Base-by-base conservation (phyloP, 2,113 vertebrate genomes). In the Oreochromis niloticus region DNA sequence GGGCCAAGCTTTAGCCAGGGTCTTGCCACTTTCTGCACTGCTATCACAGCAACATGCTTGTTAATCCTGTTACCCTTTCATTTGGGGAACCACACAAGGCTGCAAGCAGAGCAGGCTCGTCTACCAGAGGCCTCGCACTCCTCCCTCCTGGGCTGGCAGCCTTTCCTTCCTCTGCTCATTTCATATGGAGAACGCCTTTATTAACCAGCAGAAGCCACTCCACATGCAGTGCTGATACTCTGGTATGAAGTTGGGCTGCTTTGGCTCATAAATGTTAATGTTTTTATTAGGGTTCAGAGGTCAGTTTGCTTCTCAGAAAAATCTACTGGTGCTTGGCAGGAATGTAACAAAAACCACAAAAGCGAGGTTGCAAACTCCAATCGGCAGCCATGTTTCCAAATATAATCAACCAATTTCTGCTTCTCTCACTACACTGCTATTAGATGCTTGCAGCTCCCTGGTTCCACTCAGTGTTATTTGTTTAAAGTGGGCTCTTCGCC, bases 51-150 rank as follows among this genome's bases (percentile, higher is more conserved):
- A 89, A 94, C 94, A 95, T 80, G 92, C 46, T 89, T 39, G 85
- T 85, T 95, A 96, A 96, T 96, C 96, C 93, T 83, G 88, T 95
- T 95, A 93, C 91, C 86, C 84, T 89, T 93, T 93, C 86, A 90
- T 90, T 91, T 87, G 32, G 57, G 89, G 84, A 91, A 84, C 85
- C 66, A 17, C 73, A 88, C 55, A 63, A 83, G 87, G 55, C 90
- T 83, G 63, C 30, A 34, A 88, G 91, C 57, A 30, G 87, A 91
- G 88, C 52, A 59, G 84, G 71, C 86, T 79, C 14, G 16, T 73
- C 91, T 41, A 87, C 82, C 84, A 80, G 7, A 80, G 84, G 88
- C 89, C 86, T 81, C 4, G 16, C 3, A 41, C 75, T 82, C 87
- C 84, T 89, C 86, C 87, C 91, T 91, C 71, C 85, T 19, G 87